Conservation (phyloP, 2,797 vertebrate species). For the Etheostoma perlongum region DNA sequence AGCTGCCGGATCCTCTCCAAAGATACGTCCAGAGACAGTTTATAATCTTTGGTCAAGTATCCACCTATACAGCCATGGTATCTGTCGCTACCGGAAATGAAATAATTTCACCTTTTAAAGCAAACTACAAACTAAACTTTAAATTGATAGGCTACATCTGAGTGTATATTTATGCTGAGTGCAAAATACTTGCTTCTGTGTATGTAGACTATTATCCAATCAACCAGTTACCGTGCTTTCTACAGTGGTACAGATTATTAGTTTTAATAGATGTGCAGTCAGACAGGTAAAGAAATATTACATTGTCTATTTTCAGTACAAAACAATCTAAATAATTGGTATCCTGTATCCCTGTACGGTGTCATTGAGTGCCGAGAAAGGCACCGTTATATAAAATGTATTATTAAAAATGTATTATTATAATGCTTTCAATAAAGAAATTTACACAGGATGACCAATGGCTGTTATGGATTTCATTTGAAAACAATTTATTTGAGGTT, state of each 20-base stretch:
- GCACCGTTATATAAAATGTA: no score
- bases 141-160: no score
- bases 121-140: not conserved
- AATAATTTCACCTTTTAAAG: not conserved
- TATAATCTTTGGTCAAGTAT: not conserved
- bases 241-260: not conserved
- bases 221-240: not conserved
- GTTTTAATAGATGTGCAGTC: not conserved
- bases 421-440: not conserved
- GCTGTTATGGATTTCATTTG: not conserved
- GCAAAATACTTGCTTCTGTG: not conserved
- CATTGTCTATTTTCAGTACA: not conserved
- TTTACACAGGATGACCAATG: not conserved
- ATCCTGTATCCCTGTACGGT: no score
- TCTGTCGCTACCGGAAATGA: not conserved
- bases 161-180: not conserved
- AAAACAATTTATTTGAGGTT: not conserved
- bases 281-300: not conserved
- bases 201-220: not conserved
- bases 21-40: not conserved
- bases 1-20: not conserved
- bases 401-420: no score
- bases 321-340: not conserved
- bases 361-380: no score
- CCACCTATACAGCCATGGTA: no score